These are phyloP conservation scores for Drosophila percnosoma DNA, from an alignment of 2,888 invertebrate genomes.

Conservation along the genomic window DNA sequence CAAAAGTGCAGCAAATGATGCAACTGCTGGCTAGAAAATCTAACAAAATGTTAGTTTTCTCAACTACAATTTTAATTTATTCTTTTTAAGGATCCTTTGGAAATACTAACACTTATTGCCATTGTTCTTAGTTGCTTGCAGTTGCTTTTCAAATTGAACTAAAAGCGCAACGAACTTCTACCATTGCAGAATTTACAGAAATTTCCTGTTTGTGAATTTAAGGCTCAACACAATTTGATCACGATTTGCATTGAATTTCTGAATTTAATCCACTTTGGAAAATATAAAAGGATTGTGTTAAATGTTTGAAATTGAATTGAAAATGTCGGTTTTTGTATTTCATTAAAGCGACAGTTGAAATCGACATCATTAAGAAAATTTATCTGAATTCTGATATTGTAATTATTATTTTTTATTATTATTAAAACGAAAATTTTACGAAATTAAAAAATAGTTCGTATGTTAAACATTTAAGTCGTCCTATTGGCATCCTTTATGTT, in stretches of 20 bases:
- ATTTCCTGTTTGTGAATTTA: not conserved
- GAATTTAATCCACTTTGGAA: not conserved
- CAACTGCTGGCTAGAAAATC: not conserved
- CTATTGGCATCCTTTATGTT: not conserved
- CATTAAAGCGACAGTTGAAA: not conserved
- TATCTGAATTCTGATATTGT: not conserved
- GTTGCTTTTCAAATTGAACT: not conserved
- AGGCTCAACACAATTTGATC: not conserved
- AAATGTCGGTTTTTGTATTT: not conserved
- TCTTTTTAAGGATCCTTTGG: not conserved
- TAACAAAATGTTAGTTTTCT: conserved; percentile 1
- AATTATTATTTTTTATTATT: no score
- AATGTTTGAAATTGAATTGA: not conserved
- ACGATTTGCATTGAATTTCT: not conserved
- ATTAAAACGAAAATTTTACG: not conserved
- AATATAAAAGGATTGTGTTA: not conserved
- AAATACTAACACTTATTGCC: not conserved
- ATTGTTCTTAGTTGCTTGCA: not conserved
- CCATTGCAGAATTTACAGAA: not conserved
- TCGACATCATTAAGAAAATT: not conserved
- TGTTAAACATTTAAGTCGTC: not conserved
- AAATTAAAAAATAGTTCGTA: not conserved
- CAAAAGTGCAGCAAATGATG: conserved; percentile 1
- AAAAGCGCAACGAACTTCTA: not conserved
- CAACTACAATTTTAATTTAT: not conserved